Evolutionary conservation across 92 coral and sea anemone species (phyloP), one percentile per base, ranked within the genome.

Genomic region (Pocillopora grandis): DNA sequence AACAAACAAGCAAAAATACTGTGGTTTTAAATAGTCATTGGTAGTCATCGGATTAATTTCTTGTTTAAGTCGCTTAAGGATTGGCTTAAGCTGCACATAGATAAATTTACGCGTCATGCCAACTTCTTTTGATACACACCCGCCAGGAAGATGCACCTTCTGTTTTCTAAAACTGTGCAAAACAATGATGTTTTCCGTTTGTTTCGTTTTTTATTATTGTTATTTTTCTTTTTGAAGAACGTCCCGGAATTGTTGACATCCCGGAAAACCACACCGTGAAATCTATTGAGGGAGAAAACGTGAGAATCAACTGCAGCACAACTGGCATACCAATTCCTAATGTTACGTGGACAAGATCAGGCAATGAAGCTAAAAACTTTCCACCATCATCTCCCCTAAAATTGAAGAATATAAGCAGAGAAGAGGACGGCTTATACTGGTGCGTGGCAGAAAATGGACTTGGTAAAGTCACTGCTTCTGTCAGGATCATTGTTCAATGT

Each of bases 251-350:
- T 12, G 66, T 21, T 23, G 68, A 12, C 42, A 77, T 92, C 68
- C 87, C 95, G 15, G 65, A 14, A 16, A 87, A 77, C 66, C 74
- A 56, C 68, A 87, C 91, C 7, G 4, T 3, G 52, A 42, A 5
- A 18, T 62, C 87, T 2, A 82, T 58, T 69, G 89, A 72, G 35
- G 87, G 88, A 7, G 23, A 57, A 13, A 66, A 72, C n/a, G 88
- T 87, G 23, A 68, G 19, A 8, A 62, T 93, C 36, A 72, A 71
- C 14, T 93, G 97, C 84, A 37, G 27, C 27, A 91, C 80, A 49
- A 76, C 70, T 23, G 97, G 94, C 58, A 60, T 9, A 12, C 97
- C 97, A 21, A 6, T 19, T 62, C 87, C 87, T 7, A 74, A 61
- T 23, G 18, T 83, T 14, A 73, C 73, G 63, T 83, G 87, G 87